Conservation (phyloP, 2,888 invertebrate species). For the Meteorus colon region DNA sequence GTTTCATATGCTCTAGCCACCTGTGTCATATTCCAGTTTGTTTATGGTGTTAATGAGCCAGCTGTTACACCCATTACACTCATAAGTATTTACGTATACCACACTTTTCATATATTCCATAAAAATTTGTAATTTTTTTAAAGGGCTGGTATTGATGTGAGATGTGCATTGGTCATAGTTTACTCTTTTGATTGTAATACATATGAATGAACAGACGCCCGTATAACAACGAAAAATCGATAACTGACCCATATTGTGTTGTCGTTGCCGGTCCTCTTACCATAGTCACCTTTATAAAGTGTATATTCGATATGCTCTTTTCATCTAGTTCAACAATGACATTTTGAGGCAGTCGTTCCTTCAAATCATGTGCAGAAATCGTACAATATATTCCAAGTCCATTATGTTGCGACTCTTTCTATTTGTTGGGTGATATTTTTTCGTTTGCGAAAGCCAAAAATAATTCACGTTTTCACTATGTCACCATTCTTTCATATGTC, state of each 20-base stretch:
- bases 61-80: too few species aligned
- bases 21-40: constrained; percentile 3
- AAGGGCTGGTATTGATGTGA: neutral
- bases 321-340: constrained; percentile 29
- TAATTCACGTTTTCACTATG: too few species aligned
- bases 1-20: neutral
- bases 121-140: constrained; percentile 24
- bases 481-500: too few species aligned
- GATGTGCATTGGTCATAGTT: constrained; percentile 14
- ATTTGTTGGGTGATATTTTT: too few species aligned
- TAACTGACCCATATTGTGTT: constrained; percentile 70
- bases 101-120: neutral
- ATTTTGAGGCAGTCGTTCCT: constrained; percentile 18
- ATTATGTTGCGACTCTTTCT: too few species aligned
- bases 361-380: too few species aligned
- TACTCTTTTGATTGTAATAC: constrained; percentile 68
- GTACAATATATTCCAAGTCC: too few species aligned
- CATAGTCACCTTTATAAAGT: constrained; percentile 40
- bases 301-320: constrained; percentile 25
- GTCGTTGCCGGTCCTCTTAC: constrained; percentile 43
- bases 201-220: constrained; percentile 57
- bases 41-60: neutral
- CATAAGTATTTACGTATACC: too few species aligned
- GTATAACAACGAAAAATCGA: constrained; percentile 66
- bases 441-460: too few species aligned